Base-by-base conservation (phyloP, 1,140 invertebrate genomes). In the Drosophila insularis region DNA sequence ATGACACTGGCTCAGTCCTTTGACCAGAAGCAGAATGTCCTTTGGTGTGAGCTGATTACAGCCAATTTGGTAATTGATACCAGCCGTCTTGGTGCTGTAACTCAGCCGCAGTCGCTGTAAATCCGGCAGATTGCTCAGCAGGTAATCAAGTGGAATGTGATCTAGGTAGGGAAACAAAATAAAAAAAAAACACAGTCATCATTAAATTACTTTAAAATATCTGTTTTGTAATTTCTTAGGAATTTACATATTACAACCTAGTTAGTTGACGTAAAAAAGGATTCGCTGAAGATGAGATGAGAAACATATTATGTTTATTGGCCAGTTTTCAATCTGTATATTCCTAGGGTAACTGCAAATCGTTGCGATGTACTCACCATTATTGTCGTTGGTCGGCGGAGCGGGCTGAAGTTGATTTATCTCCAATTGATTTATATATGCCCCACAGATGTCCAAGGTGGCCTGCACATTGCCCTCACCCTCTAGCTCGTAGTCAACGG, bases 61-160 rank as follows among this genome's bases (percentile, higher is more conserved):
- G 63, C 89, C 89, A 59, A 89, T 76, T 78, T 90, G 90, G 75
- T 89, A 92, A 77, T 91, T 75, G 40, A 73, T 84, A 56, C 90
- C 89, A 17, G 81, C 78, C 40, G 89, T 92, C 87, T 92, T 92
- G 32, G 86, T 90, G 71, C 81, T 80, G 72, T 89, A 92, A 56
- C 86, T 92, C 63, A 92, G 71, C 70, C 79, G 84, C 80, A 92
- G 76, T 74, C 68, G 79, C 64, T 75, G 87, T 81, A 92, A 87
- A 71, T 92, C 89, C 78, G 89, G 84, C 63, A 92, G 81, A 90
- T 90, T 91, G 68, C 78, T 80, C 74, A 92, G 80, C 60, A 92
- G 82, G 84, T 89, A 91, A 91, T 92, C 91, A 78, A 92, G 89
- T 65, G 91, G 91, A 91, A 92, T 92, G 78, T 92, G 91, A 91